Base-by-base conservation (phyloP, 2,888 invertebrate genomes). In the Cristatella mucedo region DNA sequence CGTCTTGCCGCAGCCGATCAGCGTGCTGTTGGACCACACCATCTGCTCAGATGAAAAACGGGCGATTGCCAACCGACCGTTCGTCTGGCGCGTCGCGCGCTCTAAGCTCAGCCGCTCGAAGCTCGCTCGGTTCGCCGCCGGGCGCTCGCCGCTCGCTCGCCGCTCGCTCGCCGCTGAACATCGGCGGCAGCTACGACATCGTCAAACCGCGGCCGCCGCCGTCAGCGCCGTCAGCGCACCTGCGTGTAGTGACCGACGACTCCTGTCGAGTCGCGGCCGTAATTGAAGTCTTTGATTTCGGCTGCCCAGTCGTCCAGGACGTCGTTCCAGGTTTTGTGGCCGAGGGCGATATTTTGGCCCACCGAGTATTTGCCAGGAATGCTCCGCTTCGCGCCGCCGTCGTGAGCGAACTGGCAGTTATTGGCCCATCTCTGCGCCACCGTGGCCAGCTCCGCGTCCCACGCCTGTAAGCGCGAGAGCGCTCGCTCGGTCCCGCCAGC, bases 351-450 rank as follows among this genome's bases (percentile, higher is more conserved):
- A 22, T 36, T 36, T 19, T 36, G 36, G 5, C 36, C 36, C 7
- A 22, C 36, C 16, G 36, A 26, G 24, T 26, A 36, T 9, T 38
- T 41, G 18, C 40, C 40, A 11, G 40, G n/a, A 15, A 43, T 21
- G 11, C 22, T 13, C 31, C 43, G 21, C 22, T 34, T 41, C 11
- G 19, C 21, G 9, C 20, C 11, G 21, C 41, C 34, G 21, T 43
- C 43, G 26, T 43, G 43, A 4, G 16, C 9, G 21, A 43, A 43
- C 21, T 34, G 26, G 26, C 43, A 40, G 22, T 33, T 40, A 20
- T 43, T 40, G 11, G 43, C 41, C 41, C 41, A 41, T 29, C 24
- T 41, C 22, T 43, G 43, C 18, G 43, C 31, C 18, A 34, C 7
- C 19, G 30, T 26, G 9, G 43, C 43, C 11, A 43, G 19, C 20